Base-by-base conservation (phyloP, 2,888 invertebrate species). In the Watsonalla cultraria region DNA sequence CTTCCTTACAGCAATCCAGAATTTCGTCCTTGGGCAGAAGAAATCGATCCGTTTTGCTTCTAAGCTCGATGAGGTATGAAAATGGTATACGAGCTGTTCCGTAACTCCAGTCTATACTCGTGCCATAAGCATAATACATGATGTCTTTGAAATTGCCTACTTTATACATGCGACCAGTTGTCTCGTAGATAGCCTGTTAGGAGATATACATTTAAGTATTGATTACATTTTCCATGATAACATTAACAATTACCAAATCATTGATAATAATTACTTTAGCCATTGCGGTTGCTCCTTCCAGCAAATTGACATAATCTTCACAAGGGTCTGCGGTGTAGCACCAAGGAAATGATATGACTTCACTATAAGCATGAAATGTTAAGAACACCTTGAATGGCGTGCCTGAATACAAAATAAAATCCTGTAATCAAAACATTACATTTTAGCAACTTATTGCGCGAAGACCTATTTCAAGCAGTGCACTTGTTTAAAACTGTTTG, bases 21-120 rank as follows among this genome's bases (percentile, higher is more conserved):
- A 90, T 90, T 66, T 88, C 80, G 33, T 78, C 75, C 58, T 72
- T 85, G 0, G 86, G 86, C 39, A 89, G 56, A 5, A 80, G 15
- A 53, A 90, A 90, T 51, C 78, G 80, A 57, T 83, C 74, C 46
- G 80, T 73, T 57, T 84, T 88, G 58, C 87, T 80, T 56, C 86
- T 77, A 45, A 90, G 57, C 59, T 90, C 90, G 7, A 90, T 57
- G 33, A 90, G 82, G 53, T 89, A 90, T 0, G 90, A 83, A 63
- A 79, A 90, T 0, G 89, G 90, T 35, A 90, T 87, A 4, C 70
- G 78, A 13, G 87, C 90, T 4, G 80, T 78, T 6, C 87, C 88
- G 50, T 90, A 90, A 58, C 88, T 88, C 90, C 90, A 90, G 60
- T 90, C 90, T 37, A 89, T 85, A 58, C 90, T 90, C 0, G 90